Percentiles rank a stretch among this genome's conserved stretches.
Evolutionary conservation across 2,888 invertebrate genomes (phyloP).

Genomic region (Unio pictorum): DNA sequence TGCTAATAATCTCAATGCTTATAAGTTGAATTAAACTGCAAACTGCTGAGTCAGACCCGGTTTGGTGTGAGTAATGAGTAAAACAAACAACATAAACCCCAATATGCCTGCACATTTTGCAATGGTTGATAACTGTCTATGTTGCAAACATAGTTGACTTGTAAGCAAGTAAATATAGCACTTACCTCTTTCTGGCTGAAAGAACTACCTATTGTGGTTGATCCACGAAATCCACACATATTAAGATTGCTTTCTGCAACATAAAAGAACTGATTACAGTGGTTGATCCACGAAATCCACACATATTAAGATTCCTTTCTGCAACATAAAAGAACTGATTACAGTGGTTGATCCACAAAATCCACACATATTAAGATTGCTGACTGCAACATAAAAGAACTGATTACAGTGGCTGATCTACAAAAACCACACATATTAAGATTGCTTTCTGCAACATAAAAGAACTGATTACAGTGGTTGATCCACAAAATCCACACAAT

Average conservation of each 20-base stretch:
- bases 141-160: too few species aligned
- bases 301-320: conserved; percentile 60
- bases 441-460: conserved; percentile 53
- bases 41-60: too few species aligned
- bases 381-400: conserved; percentile 41
- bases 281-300: conserved; percentile 72
- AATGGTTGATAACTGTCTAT: too few species aligned
- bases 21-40: too few species aligned
- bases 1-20: too few species aligned
- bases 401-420: conserved; percentile 67
- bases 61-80: too few species aligned
- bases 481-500: too few species aligned
- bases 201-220: conserved; percentile 61
- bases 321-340: conserved; percentile 42
- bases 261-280: conserved; percentile 50
- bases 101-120: too few species aligned
- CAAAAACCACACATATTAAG: conserved; percentile 70
- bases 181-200: conserved; percentile 50
- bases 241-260: conserved; percentile 57
- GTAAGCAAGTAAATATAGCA: not conserved
- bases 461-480: too few species aligned
- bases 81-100: too few species aligned
- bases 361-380: conserved; percentile 67
- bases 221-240: conserved; percentile 71
- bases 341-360: conserved; percentile 70